These are phyloP conservation scores for Crocallis elinguaria DNA, from an alignment of 2,888 invertebrate genomes.

Conservation along the genomic window DNA sequence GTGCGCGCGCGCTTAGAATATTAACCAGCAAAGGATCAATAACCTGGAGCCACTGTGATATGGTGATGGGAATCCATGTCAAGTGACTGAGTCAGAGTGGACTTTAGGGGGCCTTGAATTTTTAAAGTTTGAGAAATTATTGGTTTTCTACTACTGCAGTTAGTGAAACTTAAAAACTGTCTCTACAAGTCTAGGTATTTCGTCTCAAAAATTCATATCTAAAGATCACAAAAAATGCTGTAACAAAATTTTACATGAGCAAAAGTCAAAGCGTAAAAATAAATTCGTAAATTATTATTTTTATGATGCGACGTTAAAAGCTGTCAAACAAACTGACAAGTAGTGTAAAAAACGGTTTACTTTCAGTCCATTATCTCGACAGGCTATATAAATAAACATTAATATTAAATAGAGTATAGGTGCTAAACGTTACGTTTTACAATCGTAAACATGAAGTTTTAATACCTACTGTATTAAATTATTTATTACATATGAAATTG, in stretches of 20 bases:
- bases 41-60: slow-evolving; percentile 47
- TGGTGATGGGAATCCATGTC: slow-evolving; percentile 57
- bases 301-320: slow-evolving; percentile 30
- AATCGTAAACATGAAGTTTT: not conserved
- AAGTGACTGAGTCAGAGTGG: slow-evolving; percentile 35
- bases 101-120: not conserved
- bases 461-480: not conserved
- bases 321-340: slow-evolving; percentile 37
- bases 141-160: not conserved
- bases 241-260: not conserved
- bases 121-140: not conserved
- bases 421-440: not conserved
- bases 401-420: not conserved
- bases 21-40: slow-evolving; percentile 65
- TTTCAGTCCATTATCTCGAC: slow-evolving; percentile 18
- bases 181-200: too few relatives aligned
- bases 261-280: slow-evolving; percentile 18
- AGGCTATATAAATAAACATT: slow-evolving; percentile 14
- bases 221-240: not conserved
- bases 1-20: slow-evolving; percentile 60
- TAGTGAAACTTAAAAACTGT: not conserved
- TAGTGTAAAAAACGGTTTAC: slow-evolving; percentile 15
- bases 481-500: not conserved
- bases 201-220: not conserved
- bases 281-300: slow-evolving; percentile 23